phyloP scores from a whole-genome alignment of 2,797 vertebrate species.

The Leptatherina wallacei region DNA sequence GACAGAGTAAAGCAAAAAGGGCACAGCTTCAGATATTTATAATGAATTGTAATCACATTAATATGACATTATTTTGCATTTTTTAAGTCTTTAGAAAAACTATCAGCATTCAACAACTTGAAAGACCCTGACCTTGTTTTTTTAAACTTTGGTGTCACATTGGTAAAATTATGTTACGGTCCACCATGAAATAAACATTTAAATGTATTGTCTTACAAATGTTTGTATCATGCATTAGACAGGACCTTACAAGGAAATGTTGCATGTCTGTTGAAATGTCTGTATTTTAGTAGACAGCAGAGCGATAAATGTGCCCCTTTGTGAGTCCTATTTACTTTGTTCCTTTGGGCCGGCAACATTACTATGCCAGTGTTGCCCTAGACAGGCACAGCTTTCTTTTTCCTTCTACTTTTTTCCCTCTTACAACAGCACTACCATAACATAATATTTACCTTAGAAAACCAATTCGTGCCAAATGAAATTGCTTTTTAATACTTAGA shows the following conservation, averaged over 20 bases:
- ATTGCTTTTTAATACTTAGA: conserved; percentile 7
- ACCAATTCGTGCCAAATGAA: conserved; percentile 25
- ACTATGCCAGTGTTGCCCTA: too few species aligned
- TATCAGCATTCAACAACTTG: too few species aligned
- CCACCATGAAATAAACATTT: not conserved
- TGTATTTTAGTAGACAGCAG: conserved; percentile 9
- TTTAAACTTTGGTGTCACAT: too few species aligned
- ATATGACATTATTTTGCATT: not conserved
- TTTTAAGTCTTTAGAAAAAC: not conserved
- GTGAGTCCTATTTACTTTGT: not conserved
- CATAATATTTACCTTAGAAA: not conserved
- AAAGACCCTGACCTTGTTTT: too few species aligned
- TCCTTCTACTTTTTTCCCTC: too few species aligned
- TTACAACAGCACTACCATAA: not conserved
- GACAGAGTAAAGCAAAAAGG: too few species aligned
- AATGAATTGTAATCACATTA: not conserved
- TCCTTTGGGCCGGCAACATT: too few species aligned
- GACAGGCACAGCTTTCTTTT: too few species aligned
- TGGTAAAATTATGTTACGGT: not conserved
- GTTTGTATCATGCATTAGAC: not conserved
- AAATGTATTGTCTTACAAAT: not conserved
- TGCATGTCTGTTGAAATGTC: too few species aligned
- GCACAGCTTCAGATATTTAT: too few species aligned
- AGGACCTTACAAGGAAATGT: not conserved
- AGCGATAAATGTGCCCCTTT: conserved; percentile 11